Evolutionary conservation across 2,888 invertebrate genomes (phyloP).

Genomic region (Macrophya annulata): DNA sequence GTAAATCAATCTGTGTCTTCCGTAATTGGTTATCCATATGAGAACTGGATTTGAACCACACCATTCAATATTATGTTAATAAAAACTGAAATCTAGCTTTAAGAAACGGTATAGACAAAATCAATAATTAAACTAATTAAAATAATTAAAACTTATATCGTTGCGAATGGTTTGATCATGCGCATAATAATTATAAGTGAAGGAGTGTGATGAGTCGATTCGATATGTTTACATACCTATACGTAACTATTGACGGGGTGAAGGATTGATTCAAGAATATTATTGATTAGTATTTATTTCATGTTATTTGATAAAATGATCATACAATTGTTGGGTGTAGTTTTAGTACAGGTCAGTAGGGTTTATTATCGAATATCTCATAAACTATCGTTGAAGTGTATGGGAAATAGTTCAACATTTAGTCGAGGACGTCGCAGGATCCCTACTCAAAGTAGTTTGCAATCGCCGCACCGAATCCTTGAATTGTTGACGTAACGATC

Average conservation of each 20-base stretch:
- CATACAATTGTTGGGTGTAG: background rate
- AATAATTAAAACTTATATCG: no score
- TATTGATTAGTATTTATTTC: background rate
- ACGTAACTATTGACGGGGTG: no score
- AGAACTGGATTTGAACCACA: background rate
- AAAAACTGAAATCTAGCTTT: background rate
- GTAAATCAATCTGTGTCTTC: background rate
- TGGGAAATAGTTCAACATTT: background rate
- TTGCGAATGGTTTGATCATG: no score
- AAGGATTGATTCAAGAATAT: no score
- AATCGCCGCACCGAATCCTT: background rate
- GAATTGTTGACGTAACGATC: background rate
- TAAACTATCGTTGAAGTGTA: background rate
- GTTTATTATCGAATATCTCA: background rate
- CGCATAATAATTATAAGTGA: no score
- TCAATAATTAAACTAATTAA: background rate
- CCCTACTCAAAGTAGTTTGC: background rate
- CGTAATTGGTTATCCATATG: no score
- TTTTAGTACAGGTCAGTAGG: background rate
- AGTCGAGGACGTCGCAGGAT: background rate
- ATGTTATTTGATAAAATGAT: background rate
- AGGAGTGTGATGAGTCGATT: no score
- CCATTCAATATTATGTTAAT: background rate
- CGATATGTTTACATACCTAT: no score
- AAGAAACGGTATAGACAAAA: background rate